Base-by-base conservation (phyloP, 2,113 vertebrate species). In the Lontra canadensis region DNA sequence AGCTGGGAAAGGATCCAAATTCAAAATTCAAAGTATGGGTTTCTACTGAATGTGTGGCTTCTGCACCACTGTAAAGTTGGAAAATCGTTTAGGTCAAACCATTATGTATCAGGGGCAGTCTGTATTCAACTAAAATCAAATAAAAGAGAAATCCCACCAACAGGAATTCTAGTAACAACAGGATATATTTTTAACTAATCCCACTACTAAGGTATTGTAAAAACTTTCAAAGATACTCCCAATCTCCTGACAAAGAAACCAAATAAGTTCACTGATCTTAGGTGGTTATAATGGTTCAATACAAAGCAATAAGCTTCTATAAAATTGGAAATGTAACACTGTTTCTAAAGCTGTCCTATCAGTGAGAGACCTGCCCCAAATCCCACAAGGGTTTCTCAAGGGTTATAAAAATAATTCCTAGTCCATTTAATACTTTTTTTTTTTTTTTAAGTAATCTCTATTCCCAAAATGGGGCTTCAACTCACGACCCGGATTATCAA, bases 241-340 rank as follows among this genome's bases (percentile, higher is more conserved):
- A 96, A 86, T 21, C 73, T 85, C 34, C 59, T 57, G 25, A 89
- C 57, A 95, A 90, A 90, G 31, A 52, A 82, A 83, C 65, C 36
- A 87, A 87, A 34, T 14, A 80, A 42, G 26, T 81, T 39, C 25
- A 44, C 15, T 52, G 9, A 52, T 65, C 11, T 89, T 59, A 67
- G 39, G 57, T 1, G 1, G 44, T 67, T 17, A 44, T 11, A 23
- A 69, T 31, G 21, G 17, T 17, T 67, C 65, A 69, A 57, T 29
- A 8, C 42, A 97, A 76, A 90, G 7, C 20, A 36, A 69, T 81
- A 57, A 95, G 57, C 13, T 71, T 52, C 67, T 61, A 91, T 23
- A 79, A 90, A 89, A 82, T 1, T 25, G 79, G 88, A 92, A 87
- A 80, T 13, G 47, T 81, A 88, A 21, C 12, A 23, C 49, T n/a